These are phyloP conservation scores for Pycnomerus fuliginosus DNA, from an alignment of 2,888 invertebrate genomes.

Conservation along the genomic window DNA sequence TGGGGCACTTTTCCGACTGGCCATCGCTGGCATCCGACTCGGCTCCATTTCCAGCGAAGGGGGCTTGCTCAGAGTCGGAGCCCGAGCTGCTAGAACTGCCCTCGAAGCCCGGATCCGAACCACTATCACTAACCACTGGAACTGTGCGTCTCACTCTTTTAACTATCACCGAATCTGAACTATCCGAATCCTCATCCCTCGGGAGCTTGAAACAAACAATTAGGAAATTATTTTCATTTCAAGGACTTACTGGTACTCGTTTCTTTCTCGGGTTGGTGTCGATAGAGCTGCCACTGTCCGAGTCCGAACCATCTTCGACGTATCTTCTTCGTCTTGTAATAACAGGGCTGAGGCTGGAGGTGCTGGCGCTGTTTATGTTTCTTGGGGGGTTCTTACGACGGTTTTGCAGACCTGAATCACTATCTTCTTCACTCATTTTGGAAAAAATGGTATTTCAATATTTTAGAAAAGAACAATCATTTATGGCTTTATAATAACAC, in stretches of 20 bases:
- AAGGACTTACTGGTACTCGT: slow-evolving; percentile 31
- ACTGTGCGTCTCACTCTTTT: slow-evolving; percentile 26
- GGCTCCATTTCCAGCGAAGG: slow-evolving; percentile 17
- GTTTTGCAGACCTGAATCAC: slow-evolving; percentile 38
- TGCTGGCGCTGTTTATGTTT: slow-evolving; percentile 35
- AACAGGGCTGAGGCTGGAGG: slow-evolving; percentile 12
- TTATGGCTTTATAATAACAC: too few species aligned
- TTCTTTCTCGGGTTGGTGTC: slow-evolving; percentile 26
- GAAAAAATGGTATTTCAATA: too few species aligned
- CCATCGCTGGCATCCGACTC: slow-evolving; percentile 44
- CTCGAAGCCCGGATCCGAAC: slow-evolving; percentile 26
- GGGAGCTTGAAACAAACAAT: slow-evolving; percentile 56
- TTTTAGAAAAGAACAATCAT: too few species aligned
- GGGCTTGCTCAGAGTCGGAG: slow-evolving; percentile 19
- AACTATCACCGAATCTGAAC: slow-evolving; percentile 37
- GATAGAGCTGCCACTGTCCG: slow-evolving; percentile 32
- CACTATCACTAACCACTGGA: slow-evolving; percentile 33
- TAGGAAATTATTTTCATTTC: slow-evolving; percentile 1
- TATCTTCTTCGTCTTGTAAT: slow-evolving; percentile 33
- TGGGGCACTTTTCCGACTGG: slow-evolving; percentile 83
- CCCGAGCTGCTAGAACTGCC: slow-evolving; percentile 34
- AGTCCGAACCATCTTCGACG: slow-evolving; percentile 14
- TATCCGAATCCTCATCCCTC: slow-evolving; percentile 54
- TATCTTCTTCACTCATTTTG: slow-evolving; percentile 42
- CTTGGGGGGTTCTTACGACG: slow-evolving; percentile 42